Evolutionary conservation across 2,888 invertebrate genomes (phyloP), one percentile per base, ranked within the genome.

Genomic region (Cephus sareptanus): DNA sequence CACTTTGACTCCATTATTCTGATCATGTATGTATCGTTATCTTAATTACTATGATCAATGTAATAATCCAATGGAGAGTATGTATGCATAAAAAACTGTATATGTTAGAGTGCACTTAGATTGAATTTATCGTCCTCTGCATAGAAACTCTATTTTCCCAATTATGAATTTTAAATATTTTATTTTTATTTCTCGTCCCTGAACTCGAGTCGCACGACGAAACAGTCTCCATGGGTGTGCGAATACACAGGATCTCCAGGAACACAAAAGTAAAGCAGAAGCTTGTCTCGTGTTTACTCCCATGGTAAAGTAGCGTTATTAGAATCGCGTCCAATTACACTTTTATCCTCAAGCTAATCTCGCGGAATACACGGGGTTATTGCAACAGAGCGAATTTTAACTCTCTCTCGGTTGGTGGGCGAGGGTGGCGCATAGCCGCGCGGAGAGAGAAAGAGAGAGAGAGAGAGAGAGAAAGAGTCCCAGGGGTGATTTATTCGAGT

Each of bases 401-500:
- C 87, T 88, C 85, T 85, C 87, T 86, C 80, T 83, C 82, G 82
- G 40, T 56, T 56, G 40, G 40, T 56, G 40, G 40, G 40, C 40
- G 40, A 56, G 40, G 23, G 40, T 56, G 40, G 40, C 40, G 23
- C 23, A 23, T 56, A 86, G 79, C 85, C 81, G 86, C 86, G 83
- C 87, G 83, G 23, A 56, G 86, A 85, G 85, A 83, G 40, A 56
- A 86, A 85, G 85, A 83, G 40, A 40, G 87, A 85, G 85, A 83
- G 40, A 40, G 87, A 34, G 4, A 34, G 34, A 40, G 87, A 85
- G 85, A 83, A 6, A 56, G 87, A 85, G 85, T 84, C 87, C 85
- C 83, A 85, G 84, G 87, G 89, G 89, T 90, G 90, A 90, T 90
- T 90, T 90, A 90, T 90, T 90, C 86, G 87, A 90, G 90, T 91